phyloP scores from a whole-genome alignment of 2,888 invertebrate genomes.

The Alentia gelatinosa region DNA sequence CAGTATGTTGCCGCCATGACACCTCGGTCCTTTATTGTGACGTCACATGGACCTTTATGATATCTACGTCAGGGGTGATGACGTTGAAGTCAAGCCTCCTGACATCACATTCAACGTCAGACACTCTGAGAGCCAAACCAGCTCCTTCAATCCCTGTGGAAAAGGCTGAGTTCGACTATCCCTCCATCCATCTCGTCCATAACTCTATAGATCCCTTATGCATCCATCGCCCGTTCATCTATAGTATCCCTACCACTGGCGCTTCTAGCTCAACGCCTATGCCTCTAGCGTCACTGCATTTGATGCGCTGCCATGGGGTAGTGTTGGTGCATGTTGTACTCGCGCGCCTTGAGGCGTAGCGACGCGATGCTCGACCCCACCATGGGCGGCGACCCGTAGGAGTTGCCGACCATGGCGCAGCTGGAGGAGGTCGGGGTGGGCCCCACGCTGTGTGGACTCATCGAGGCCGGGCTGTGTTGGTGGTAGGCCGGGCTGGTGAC shows the following conservation, averaged over 20 bases:
- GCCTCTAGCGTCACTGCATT: slow-evolving; percentile 34
- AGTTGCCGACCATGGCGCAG: slow-evolving; percentile 73
- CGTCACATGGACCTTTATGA: too few species aligned
- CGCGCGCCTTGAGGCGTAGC: slow-evolving; percentile 84
- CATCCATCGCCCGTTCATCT: background rate
- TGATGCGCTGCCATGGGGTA: slow-evolving; percentile 49
- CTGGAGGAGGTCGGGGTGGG: slow-evolving; percentile 69
- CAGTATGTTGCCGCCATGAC: too few species aligned
- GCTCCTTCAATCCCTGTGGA: too few species aligned
- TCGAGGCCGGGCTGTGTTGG: background rate
- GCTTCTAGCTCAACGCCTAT: background rate
- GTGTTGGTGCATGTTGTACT: slow-evolving; percentile 79
- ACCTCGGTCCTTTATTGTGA: too few species aligned
- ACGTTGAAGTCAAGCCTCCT: too few species aligned
- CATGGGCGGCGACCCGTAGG: slow-evolving; percentile 67
- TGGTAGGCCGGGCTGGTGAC: slow-evolving; percentile 65
- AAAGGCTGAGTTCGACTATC: background rate
- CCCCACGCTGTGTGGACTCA: slow-evolving; percentile 64
- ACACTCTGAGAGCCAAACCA: too few species aligned
- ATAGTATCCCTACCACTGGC: background rate
- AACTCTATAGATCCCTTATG: background rate
- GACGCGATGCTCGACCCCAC: slow-evolving; percentile 80
- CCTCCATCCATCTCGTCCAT: background rate
- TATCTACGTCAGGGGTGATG: too few species aligned
- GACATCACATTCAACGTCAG: background rate